These are phyloP conservation scores for Microctonus hyperodae DNA, from an alignment of 2,888 invertebrate genomes.

Conservation along the genomic window DNA sequence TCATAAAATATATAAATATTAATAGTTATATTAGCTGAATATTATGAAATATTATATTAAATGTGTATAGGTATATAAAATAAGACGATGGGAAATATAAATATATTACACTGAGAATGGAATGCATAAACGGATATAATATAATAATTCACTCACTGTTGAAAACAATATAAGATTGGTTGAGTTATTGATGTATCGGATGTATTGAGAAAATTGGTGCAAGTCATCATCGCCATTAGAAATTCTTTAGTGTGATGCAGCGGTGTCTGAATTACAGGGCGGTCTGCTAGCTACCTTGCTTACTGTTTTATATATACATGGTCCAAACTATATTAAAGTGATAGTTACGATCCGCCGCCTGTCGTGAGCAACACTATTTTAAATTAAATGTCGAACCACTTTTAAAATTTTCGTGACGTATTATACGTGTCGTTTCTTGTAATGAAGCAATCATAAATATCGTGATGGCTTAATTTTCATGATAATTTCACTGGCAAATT, in stretches of 20 bases:
- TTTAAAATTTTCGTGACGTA: slow-evolving; percentile 12
- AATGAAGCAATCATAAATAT: slow-evolving; percentile 5
- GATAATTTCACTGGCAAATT: slow-evolving; percentile 1
- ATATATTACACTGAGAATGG: not conserved
- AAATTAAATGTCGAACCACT: slow-evolving; percentile 33
- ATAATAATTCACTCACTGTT: not conserved
- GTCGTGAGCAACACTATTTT: slow-evolving; percentile 20
- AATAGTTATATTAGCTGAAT: too few relatives aligned
- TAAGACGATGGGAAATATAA: not conserved
- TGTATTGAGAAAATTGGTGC: slow-evolving; percentile 60
- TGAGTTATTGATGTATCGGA: slow-evolving; percentile 58
- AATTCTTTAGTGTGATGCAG: slow-evolving; percentile 62
- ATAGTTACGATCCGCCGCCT: slow-evolving; percentile 48
- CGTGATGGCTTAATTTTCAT: not conserved
- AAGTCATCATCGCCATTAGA: slow-evolving; percentile 63
- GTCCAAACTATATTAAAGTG: slow-evolving; percentile 46
- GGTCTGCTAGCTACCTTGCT: slow-evolving; percentile 61
- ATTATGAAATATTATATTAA: too few relatives aligned
- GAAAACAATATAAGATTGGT: slow-evolving; percentile 25
- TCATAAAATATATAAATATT: too few relatives aligned
- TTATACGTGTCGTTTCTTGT: slow-evolving; percentile 7
- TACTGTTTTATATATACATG: slow-evolving; percentile 59
- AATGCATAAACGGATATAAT: not conserved
- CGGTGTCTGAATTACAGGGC: slow-evolving; percentile 60
- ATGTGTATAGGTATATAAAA: too few relatives aligned